A percentile compares a stretch with the other conserved stretches of the same genome.
phyloP scores from a whole-genome alignment of 1,140 invertebrate genomes.

The Aricia agestis region DNA sequence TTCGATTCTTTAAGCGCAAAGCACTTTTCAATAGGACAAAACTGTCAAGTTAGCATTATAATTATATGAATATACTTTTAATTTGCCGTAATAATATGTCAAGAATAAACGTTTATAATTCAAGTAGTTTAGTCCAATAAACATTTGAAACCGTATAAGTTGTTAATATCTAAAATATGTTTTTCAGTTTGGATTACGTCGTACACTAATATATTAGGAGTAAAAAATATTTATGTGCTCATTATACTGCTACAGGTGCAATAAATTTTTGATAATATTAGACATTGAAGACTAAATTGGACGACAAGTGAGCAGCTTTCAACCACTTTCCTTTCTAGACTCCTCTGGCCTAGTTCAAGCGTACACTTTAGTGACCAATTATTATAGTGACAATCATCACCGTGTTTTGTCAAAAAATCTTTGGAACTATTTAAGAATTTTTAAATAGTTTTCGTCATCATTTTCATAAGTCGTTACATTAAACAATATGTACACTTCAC shows the following conservation, averaged over 20 bases:
- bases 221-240: background rate
- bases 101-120: background rate
- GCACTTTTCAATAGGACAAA: background rate
- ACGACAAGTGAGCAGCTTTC: background rate
- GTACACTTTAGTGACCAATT: background rate
- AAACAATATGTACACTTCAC: background rate
- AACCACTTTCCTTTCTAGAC: background rate
- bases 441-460: background rate
- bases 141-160: background rate
- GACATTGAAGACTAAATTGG: constrained; percentile 1
- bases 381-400: background rate
- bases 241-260: background rate
- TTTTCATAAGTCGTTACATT: background rate
- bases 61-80: background rate
- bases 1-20: background rate
- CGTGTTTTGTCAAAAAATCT: background rate
- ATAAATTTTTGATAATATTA: background rate
- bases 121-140: background rate
- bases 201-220: background rate
- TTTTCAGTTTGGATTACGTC: background rate
- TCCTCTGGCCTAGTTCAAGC: background rate
- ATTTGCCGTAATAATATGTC: background rate
- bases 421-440: background rate
- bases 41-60: background rate
- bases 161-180: background rate